phyloP scores from a whole-genome alignment of 2,888 invertebrate genomes.

The Ischnura elegans region DNA sequence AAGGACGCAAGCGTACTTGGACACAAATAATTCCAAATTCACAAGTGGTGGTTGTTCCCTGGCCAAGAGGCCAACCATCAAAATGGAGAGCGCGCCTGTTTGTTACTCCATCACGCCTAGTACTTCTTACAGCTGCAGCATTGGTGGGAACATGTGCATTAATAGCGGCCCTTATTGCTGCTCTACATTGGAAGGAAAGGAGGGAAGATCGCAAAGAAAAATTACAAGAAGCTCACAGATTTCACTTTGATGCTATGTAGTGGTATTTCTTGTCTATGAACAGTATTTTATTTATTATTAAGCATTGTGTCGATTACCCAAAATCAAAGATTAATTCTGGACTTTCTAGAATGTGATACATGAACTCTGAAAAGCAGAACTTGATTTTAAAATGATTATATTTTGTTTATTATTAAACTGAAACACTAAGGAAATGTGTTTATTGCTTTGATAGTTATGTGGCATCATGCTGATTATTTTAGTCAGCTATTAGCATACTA shows the following conservation, averaged over 20 bases:
- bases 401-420: neutral
- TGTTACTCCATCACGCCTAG: constrained; percentile 96
- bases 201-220: constrained; percentile 89
- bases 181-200: constrained; percentile 94
- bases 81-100: constrained; percentile 95
- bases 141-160: constrained; percentile 92
- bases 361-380: neutral
- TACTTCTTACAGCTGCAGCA: constrained; percentile 94
- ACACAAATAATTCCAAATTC: constrained; percentile 98
- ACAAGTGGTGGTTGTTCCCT: constrained; percentile 96
- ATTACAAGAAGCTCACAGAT: constrained; percentile 89
- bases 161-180: constrained; percentile 90
- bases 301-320: neutral
- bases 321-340: neutral
- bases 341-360: neutral
- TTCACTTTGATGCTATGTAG: constrained; percentile 93
- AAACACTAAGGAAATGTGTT: neutral
- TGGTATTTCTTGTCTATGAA: constrained; percentile 70
- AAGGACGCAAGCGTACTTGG: constrained; percentile 82
- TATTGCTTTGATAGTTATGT: constrained; percentile 33
- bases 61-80: constrained; percentile 86
- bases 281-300: constrained; percentile 13
- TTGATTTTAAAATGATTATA: neutral
- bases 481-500: neutral
- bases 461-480: constrained; percentile 12